phyloP scores from a whole-genome alignment of 1,140 invertebrate genomes.

The Leptopilina clavipes region DNA sequence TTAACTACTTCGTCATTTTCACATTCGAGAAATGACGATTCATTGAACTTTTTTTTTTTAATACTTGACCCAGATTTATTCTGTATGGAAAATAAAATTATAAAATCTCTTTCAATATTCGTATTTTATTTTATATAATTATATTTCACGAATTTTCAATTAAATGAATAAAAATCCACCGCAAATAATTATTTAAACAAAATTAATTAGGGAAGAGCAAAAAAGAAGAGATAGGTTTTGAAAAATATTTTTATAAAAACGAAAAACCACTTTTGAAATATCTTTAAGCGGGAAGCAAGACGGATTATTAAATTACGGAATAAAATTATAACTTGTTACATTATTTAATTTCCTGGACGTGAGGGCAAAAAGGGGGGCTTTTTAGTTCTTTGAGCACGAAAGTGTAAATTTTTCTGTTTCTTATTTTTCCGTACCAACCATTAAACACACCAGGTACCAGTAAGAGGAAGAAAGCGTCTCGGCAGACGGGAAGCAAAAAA shows the following conservation, averaged over 20 bases:
- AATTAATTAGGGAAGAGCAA: too few species aligned
- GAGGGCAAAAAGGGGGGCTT: background rate
- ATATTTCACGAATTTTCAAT: too few species aligned
- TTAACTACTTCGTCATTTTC: background rate
- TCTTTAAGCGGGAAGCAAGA: too few species aligned
- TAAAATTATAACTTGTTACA: background rate
- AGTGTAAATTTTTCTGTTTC: slow-evolving; percentile 42
- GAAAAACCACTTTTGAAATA: too few species aligned
- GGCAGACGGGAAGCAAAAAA: background rate
- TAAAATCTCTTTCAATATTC: too few species aligned
- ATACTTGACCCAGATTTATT: slow-evolving; percentile 2
- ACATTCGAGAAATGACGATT: background rate
- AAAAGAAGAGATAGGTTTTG: too few species aligned
- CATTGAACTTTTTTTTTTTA: background rate
- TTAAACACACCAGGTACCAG: slow-evolving; percentile 31
- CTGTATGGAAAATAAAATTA: too few species aligned
- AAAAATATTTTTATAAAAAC: background rate
- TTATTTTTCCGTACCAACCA: slow-evolving; percentile 41
- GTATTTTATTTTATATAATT: too few species aligned
- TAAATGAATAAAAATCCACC: too few species aligned
- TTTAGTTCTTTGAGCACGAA: slow-evolving; percentile 33
- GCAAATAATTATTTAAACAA: too few species aligned
- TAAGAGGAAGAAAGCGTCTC: slow-evolving; percentile 9
- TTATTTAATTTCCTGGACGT: slow-evolving; percentile 9
- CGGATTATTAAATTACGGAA: too few species aligned